Percentiles rank a stretch among this genome's conserved stretches.
phyloP scores from a whole-genome alignment of 1,140 invertebrate genomes.

The Ceratina japonica region DNA sequence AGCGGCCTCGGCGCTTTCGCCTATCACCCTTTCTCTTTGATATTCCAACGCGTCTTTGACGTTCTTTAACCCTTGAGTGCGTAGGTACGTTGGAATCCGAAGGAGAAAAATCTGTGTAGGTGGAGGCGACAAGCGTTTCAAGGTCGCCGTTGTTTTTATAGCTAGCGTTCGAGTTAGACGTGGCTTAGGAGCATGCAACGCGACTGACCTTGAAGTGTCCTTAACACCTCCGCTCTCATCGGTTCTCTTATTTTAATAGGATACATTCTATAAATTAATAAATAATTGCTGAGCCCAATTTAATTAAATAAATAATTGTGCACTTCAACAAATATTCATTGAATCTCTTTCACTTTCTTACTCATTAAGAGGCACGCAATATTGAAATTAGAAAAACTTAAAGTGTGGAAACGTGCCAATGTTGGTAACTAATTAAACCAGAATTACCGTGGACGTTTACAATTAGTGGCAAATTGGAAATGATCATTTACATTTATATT shows the following conservation, averaged over 20 bases:
- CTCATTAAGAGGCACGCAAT: not conserved
- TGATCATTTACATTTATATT: constrained; percentile 43
- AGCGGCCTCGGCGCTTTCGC: not conserved
- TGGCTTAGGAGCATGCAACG: not conserved
- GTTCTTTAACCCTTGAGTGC: not conserved
- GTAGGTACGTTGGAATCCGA: constrained; percentile 1
- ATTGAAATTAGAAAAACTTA: not conserved
- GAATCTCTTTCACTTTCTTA: not conserved
- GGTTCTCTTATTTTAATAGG: too few species aligned
- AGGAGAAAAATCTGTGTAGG: not conserved
- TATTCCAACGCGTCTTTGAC: not conserved
- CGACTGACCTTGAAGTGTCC: not conserved
- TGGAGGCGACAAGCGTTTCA: constrained; percentile 3
- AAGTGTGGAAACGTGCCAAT: not conserved
- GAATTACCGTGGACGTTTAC: not conserved
- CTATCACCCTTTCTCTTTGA: constrained; percentile 9
- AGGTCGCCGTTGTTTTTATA: not conserved
- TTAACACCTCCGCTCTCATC: not conserved
- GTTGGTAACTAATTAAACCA: constrained; percentile 13
- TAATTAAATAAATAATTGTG: too few species aligned
- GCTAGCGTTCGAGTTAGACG: not conserved
- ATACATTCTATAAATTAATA: too few species aligned
- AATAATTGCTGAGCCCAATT: too few species aligned
- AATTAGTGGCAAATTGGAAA: not conserved
- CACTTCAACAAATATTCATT: not conserved